phyloP scores from a whole-genome alignment of 2,888 invertebrate species.

The Xylota sylvarum region DNA sequence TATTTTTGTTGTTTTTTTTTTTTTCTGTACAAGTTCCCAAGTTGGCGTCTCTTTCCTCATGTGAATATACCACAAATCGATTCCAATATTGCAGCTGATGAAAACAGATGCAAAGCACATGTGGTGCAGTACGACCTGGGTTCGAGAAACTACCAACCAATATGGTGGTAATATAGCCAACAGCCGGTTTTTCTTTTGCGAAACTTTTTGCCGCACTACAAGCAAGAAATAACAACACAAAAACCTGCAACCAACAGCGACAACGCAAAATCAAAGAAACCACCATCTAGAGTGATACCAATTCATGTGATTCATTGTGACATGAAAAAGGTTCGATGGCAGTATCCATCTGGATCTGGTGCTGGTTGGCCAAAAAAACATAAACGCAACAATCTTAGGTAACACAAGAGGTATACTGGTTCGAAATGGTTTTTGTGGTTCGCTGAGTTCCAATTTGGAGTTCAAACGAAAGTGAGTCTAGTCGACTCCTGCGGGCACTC shows the following conservation, averaged over 20 bases:
- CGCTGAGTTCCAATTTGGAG: background rate
- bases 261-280: constrained; percentile 24
- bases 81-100: constrained; percentile 12
- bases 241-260: constrained; percentile 7
- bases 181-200: constrained; percentile 49
- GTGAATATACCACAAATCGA: constrained; percentile 22
- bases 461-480: constrained; percentile 24
- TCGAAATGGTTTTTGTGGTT: background rate
- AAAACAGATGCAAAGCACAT: constrained; percentile 13
- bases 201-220: constrained; percentile 19
- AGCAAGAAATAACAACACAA: background rate
- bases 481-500: background rate
- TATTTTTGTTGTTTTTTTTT: background rate
- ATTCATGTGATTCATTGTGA: constrained; percentile 43
- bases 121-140: constrained; percentile 18
- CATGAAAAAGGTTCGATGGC: constrained; percentile 48
- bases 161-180: constrained; percentile 3
- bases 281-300: constrained; percentile 19
- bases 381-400: background rate
- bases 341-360: constrained; percentile 15
- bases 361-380: constrained; percentile 4
- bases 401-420: background rate
- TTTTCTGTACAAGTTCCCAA: background rate
- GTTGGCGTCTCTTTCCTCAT: background rate
- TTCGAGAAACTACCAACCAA: constrained; percentile 30